phyloP scores from a whole-genome alignment of 2,888 invertebrate genomes.

The Limenitis arthemis region DNA sequence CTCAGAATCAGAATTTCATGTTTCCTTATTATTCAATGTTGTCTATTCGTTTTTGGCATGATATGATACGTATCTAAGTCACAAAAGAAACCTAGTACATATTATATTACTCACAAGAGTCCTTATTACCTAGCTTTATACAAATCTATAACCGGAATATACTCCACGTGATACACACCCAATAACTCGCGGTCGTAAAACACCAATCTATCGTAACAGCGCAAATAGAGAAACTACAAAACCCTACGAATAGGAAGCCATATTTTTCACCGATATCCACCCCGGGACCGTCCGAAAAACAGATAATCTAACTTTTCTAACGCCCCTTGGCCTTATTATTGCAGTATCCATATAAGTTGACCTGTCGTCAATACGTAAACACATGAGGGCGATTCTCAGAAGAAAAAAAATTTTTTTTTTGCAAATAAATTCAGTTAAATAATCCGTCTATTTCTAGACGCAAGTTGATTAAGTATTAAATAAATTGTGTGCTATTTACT shows the following conservation, averaged over 20 bases:
- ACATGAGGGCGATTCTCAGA: too few relatives aligned
- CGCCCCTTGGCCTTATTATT: slow-evolving; percentile 51
- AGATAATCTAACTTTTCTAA: slow-evolving; percentile 69
- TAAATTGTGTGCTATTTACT: too few relatives aligned
- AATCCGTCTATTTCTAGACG: too few relatives aligned
- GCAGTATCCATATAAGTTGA: slow-evolving; percentile 32
- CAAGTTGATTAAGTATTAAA: too few relatives aligned
- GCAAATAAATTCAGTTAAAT: too few relatives aligned
- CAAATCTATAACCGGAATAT: background rate
- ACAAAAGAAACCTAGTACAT: background rate
- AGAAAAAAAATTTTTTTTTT: too few relatives aligned
- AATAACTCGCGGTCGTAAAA: slow-evolving; percentile 30
- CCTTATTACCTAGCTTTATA: slow-evolving; percentile 1
- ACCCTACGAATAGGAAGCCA: slow-evolving; percentile 64
- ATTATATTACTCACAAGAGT: background rate
- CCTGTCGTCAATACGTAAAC: slow-evolving; percentile 13
- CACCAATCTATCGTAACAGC: slow-evolving; percentile 25
- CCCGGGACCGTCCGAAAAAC: slow-evolving; percentile 66
- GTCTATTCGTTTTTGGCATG: too few relatives aligned
- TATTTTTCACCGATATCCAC: slow-evolving; percentile 65
- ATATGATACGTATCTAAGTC: too few relatives aligned
- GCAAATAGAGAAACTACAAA: slow-evolving; percentile 45
- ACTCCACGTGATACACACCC: slow-evolving; percentile 19
- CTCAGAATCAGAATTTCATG: too few relatives aligned
- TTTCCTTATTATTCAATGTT: too few relatives aligned